Conservation (phyloP, 2,888 invertebrate genomes). For the Cantharis flavilabris region DNA sequence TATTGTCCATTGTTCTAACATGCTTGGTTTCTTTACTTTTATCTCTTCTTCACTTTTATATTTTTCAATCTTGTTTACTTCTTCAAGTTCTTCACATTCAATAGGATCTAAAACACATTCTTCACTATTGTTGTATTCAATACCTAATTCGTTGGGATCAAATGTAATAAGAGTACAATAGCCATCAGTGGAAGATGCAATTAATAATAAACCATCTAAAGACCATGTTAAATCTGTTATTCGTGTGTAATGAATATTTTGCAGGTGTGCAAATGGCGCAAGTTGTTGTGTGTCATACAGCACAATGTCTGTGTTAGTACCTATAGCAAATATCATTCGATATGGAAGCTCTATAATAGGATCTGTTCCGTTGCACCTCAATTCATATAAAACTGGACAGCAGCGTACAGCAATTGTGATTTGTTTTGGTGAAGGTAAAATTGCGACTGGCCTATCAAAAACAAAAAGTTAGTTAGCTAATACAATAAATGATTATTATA, state of each 20-base stretch:
- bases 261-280: constrained; percentile 77
- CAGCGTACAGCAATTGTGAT: constrained; percentile 84
- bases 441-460: constrained; percentile 70
- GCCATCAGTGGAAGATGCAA: constrained; percentile 87
- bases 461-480: constrained; percentile 8
- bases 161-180: constrained; percentile 87
- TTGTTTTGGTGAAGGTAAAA: constrained; percentile 79
- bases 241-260: constrained; percentile 88
- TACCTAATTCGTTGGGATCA: constrained; percentile 72
- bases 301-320: constrained; percentile 83
- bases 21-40: constrained; percentile 45
- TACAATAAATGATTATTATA: not conserved
- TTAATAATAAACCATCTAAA: constrained; percentile 72
- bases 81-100: constrained; percentile 40
- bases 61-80: constrained; percentile 17
- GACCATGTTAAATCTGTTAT: constrained; percentile 91
- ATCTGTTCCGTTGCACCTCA: constrained; percentile 61
- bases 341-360: constrained; percentile 69
- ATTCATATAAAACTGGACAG: constrained; percentile 74
- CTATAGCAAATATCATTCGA: constrained; percentile 89
- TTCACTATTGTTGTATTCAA: constrained; percentile 55
- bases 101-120: constrained; percentile 41
- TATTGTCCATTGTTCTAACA: constrained; percentile 49
- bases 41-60: constrained; percentile 26
- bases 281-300: constrained; percentile 87